Conservation (phyloP, 1,140 invertebrate genomes). For the Macrosteles quadrilineatus region DNA sequence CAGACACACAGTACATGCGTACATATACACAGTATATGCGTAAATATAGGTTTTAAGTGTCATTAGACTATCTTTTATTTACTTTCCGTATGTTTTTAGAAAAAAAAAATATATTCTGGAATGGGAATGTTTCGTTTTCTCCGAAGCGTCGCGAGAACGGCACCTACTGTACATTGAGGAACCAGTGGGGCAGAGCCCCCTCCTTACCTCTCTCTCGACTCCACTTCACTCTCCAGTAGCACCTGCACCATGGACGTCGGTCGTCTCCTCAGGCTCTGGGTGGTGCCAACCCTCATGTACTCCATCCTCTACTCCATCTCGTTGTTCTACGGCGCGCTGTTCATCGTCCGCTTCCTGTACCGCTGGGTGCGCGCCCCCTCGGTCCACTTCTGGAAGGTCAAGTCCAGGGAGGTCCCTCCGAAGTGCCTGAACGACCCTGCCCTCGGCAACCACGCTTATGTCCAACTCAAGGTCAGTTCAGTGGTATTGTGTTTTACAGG, state of each 20-base stretch:
- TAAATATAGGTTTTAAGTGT: too few species aligned
- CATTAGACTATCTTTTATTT: too few species aligned
- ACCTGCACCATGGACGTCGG: slow-evolving; percentile 3
- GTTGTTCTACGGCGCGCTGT: slow-evolving; percentile 7
- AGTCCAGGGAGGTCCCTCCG: slow-evolving; percentile 43
- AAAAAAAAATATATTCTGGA: too few species aligned
- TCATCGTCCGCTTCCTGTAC: slow-evolving; percentile 9
- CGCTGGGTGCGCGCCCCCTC: slow-evolving; percentile 1
- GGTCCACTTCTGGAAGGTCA: slow-evolving; percentile 12
- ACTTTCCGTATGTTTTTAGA: too few species aligned
- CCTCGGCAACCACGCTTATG: slow-evolving; percentile 44
- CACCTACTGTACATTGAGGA: too few species aligned
- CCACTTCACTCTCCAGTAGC: background rate
- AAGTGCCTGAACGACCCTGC: slow-evolving; percentile 42
- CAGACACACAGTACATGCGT: too few species aligned
- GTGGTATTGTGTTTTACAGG: too few species aligned
- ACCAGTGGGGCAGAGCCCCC: too few species aligned
- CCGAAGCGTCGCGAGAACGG: too few species aligned
- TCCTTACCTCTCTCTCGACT: too few species aligned
- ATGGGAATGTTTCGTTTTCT: too few species aligned
- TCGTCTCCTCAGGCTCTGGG: slow-evolving; percentile 6
- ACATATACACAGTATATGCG: too few species aligned
- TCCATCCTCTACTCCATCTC: slow-evolving; percentile 29
- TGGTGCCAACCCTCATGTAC: background rate
- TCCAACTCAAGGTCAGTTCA: slow-evolving; percentile 44